phyloP scores from a whole-genome alignment of 2,888 invertebrate species.

The Scaptomyza cyrtandrae region DNA sequence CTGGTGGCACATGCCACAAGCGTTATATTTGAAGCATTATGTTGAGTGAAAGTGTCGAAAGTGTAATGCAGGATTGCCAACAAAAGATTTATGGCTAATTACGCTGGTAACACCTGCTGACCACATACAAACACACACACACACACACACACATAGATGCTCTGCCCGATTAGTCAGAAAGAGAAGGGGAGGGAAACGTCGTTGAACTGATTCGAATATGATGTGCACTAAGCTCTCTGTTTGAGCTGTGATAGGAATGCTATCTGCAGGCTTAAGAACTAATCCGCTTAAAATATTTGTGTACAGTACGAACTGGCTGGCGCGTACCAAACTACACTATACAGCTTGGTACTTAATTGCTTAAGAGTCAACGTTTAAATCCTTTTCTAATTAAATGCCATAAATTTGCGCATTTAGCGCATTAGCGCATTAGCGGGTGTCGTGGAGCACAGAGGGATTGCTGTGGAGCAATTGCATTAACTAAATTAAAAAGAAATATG shows the following conservation, averaged over 20 bases:
- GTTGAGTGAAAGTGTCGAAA: constrained; percentile 54
- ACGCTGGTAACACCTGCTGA: constrained; percentile 32
- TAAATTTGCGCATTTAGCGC: constrained; percentile 49
- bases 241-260: constrained; percentile 33
- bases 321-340: constrained; percentile 5
- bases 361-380: constrained; percentile 36
- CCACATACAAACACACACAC: not conserved
- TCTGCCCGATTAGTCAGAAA: constrained; percentile 9
- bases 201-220: constrained; percentile 8
- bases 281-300: constrained; percentile 46
- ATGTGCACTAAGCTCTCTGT: constrained; percentile 27
- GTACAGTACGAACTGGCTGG: constrained; percentile 40
- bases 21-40: not conserved
- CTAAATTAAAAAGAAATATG: constrained; percentile 61
- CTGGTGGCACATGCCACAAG: constrained; percentile 25
- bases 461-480: constrained; percentile 58
- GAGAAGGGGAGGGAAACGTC: not conserved
- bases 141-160: not conserved
- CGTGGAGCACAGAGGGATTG: constrained; percentile 5
- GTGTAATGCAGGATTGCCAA: constrained; percentile 22
- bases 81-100: constrained; percentile 41
- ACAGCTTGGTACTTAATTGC: constrained; percentile 37
- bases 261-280: not conserved
- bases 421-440: constrained; percentile 15
- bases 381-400: constrained; percentile 63